phyloP scores from a whole-genome alignment of 2,888 invertebrate species.

The Dyspetes luteomarginatus region DNA sequence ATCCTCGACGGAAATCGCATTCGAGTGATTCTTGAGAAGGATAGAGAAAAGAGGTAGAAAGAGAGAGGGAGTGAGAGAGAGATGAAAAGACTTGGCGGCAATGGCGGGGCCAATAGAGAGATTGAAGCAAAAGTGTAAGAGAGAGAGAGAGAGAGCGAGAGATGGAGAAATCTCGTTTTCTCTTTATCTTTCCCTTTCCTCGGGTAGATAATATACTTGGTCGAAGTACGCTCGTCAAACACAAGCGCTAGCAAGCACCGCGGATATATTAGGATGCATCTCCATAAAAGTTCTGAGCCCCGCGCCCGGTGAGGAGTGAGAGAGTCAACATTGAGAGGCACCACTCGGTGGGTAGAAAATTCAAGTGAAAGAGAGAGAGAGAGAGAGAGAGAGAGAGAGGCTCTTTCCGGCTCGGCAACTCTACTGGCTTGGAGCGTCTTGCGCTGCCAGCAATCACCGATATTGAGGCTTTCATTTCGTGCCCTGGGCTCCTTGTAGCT shows the following conservation, averaged over 20 bases:
- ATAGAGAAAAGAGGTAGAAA: slow-evolving; percentile 63
- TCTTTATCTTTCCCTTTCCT: slow-evolving; percentile 62
- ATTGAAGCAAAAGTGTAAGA: slow-evolving; percentile 35
- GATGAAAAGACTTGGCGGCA: slow-evolving; percentile 52
- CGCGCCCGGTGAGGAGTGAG: slow-evolving; percentile 65
- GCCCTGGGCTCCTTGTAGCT: slow-evolving; percentile 70
- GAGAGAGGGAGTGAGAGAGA: slow-evolving; percentile 33
- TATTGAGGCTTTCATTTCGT: slow-evolving; percentile 83
- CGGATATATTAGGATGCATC: slow-evolving; percentile 83
- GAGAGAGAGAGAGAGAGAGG: slow-evolving; percentile 15
- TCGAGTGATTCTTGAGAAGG: slow-evolving; percentile 79
- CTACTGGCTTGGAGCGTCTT: slow-evolving; percentile 77
- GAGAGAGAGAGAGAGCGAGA: slow-evolving; percentile 38
- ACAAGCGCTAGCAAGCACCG: slow-evolving; percentile 82
- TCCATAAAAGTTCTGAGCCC: slow-evolving; percentile 82
- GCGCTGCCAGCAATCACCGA: slow-evolving; percentile 82
- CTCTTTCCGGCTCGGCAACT: slow-evolving; percentile 77
- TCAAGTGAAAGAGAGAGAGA: slow-evolving; percentile 49
- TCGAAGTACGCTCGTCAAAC: slow-evolving; percentile 82
- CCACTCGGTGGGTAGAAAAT: slow-evolving; percentile 54
- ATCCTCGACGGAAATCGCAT: slow-evolving; percentile 78
- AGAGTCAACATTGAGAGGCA: slow-evolving; percentile 77
- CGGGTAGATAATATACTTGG: slow-evolving; percentile 81
- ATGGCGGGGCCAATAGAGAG: slow-evolving; percentile 54
- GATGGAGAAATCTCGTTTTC: slow-evolving; percentile 55